Percentiles rank a stretch among this genome's conserved stretches.
These are phyloP conservation scores for Drosophila teissieri DNA, from an alignment of 1,140 invertebrate genomes.

Conservation along the genomic window DNA sequence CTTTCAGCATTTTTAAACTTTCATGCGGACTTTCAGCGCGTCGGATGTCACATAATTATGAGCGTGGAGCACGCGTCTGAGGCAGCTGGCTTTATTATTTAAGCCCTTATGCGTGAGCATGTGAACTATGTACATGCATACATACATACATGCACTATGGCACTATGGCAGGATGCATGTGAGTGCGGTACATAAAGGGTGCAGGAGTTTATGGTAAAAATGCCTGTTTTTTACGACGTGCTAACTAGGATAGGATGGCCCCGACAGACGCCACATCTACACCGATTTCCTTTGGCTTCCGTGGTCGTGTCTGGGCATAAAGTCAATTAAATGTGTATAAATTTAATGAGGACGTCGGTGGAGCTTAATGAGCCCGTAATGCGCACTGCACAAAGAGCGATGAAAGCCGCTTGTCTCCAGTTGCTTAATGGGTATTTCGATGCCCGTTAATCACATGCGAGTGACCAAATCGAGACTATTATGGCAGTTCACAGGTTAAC, in stretches of 20 bases:
- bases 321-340: constrained; percentile 81
- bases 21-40: constrained; percentile 44
- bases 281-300: constrained; percentile 24
- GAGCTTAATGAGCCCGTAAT: constrained; percentile 60
- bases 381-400: constrained; percentile 13
- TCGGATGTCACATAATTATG: constrained; percentile 80
- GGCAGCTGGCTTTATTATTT: constrained; percentile 68
- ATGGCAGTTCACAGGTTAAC: constrained; percentile 11
- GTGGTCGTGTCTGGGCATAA: constrained; percentile 59
- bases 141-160: constrained; percentile 9
- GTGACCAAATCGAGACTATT: constrained; percentile 34
- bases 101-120: constrained; percentile 76
- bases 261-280: constrained; percentile 20
- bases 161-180: background rate
- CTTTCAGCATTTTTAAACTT: constrained; percentile 58
- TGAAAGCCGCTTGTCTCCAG: constrained; percentile 28
- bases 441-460: constrained; percentile 14
- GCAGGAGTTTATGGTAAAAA: constrained; percentile 23
- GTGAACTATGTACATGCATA: constrained; percentile 23
- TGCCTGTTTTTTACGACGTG: constrained; percentile 64
- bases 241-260: constrained; percentile 71
- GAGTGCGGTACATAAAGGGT: background rate
- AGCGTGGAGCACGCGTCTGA: constrained; percentile 50
- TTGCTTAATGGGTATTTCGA: constrained; percentile 21
- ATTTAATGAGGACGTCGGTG: constrained; percentile 68